Evolutionary conservation across 2,797 vertebrate species (phyloP).

Genomic region (Urosaurus nigricauda): DNA sequence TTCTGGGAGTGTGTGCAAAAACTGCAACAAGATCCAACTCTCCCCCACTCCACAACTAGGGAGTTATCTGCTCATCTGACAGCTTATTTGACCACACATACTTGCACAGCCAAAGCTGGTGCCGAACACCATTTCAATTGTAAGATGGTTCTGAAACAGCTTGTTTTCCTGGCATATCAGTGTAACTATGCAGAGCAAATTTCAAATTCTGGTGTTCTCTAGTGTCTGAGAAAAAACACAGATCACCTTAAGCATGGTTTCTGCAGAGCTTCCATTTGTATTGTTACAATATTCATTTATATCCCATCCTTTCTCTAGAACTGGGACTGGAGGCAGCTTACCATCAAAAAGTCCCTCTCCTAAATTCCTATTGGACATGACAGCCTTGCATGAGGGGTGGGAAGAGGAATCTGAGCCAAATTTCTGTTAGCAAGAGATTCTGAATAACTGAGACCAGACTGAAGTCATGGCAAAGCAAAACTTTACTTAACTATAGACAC

Average conservation of each 20-base stretch:
- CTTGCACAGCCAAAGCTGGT: not conserved
- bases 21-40: not conserved
- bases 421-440: not conserved
- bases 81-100: not conserved
- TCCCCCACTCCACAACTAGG: not conserved
- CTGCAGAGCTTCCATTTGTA: not conserved
- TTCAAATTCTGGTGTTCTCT: not conserved
- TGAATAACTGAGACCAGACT: not conserved
- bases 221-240: not conserved
- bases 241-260: not conserved
- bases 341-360: too few species aligned
- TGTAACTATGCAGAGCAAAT: not conserved
- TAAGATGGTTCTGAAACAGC: not conserved
- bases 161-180: not conserved
- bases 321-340: too few species aligned
- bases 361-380: too few species aligned
- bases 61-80: slow-evolving; percentile 16
- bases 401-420: not conserved
- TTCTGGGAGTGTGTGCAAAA: not conserved
- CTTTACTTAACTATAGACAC: not conserved
- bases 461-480: not conserved
- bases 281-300: too few species aligned
- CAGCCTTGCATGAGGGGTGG: not conserved
- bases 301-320: too few species aligned
- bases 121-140: not conserved